Evolutionary conservation across 2,113 vertebrate genomes (phyloP), one percentile per base, ranked within the genome.

Genomic region (Sigmodon hispidus): DNA sequence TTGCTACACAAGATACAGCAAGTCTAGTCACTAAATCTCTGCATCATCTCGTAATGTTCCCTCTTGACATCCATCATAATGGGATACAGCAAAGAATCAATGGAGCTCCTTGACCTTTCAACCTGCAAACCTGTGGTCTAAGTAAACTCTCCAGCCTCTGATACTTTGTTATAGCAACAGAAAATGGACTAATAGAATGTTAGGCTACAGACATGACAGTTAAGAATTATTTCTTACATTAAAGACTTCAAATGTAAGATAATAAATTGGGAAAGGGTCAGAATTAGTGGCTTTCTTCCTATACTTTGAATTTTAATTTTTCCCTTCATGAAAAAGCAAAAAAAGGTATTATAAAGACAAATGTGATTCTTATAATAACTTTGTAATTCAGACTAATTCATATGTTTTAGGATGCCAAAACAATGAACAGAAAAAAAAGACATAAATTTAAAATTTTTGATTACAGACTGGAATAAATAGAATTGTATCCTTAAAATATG

Each of bases 291-390:
- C 16, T 61, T 43, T 55, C 22, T 96, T 65, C 87, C n/a, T 59
- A 57, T 24, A 87, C 76, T 73, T 95, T 92, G 87, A 59, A 52
- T 89, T 84, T 95, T 40, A 87, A 65, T 52, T 70, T 57, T 87
- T 79, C 57, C 1, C 21, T 57, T 79, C 79, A 45, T 67, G 67
- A 80, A 93, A 89, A 86, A 83, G 43, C 13, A 96, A 92, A 89
- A 77, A 94, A 89, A 26, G 3, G 0, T 83, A 76, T 90, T 21
- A 72, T 40, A 40, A 80, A 76, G 36, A 81, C 85, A 70, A 76
- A 22, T 48, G 31, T 94, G n/a, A 88, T 65, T 91, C 85, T 24
- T 83, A 67, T 31, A 87, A 94, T 67, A 77, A 81, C 10, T 86
- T 48, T 86, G 21, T 48, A 80, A 81, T 85, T 94, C 77, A 72